phyloP scores from a whole-genome alignment of 2,888 invertebrate genomes.

The Omphaloscelis lunosa region DNA sequence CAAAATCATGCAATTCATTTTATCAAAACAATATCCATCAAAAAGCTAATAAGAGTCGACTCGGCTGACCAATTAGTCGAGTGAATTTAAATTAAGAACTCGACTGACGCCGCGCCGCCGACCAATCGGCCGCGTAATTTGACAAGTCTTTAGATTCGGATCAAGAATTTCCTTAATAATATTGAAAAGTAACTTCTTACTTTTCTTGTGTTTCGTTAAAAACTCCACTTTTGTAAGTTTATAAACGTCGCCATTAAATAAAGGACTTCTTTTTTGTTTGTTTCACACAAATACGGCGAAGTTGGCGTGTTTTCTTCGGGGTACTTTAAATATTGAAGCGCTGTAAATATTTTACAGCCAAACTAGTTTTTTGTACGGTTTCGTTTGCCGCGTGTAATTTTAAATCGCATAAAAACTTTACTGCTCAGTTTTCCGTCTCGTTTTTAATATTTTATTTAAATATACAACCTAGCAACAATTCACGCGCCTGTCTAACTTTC shows the following conservation, averaged over 20 bases:
- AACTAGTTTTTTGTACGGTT: slow-evolving; percentile 49
- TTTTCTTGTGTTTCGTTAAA: slow-evolving; percentile 58
- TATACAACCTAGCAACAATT: not conserved
- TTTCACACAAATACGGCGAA: slow-evolving; percentile 55
- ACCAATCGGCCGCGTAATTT: slow-evolving; percentile 73
- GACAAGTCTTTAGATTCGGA: slow-evolving; percentile 71
- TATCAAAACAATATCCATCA: slow-evolving; percentile 72
- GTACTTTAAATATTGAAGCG: slow-evolving; percentile 62
- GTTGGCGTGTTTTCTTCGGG: slow-evolving; percentile 55
- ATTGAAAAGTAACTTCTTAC: slow-evolving; percentile 54
- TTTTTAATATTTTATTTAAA: slow-evolving; percentile 41
- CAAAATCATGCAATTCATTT: slow-evolving; percentile 63
- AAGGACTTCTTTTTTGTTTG: slow-evolving; percentile 58
- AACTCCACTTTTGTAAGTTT: slow-evolving; percentile 57
- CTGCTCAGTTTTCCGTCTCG: slow-evolving; percentile 29
- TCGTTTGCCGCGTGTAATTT: slow-evolving; percentile 30
- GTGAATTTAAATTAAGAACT: slow-evolving; percentile 76
- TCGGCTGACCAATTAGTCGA: slow-evolving; percentile 72
- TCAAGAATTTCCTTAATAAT: slow-evolving; percentile 63
- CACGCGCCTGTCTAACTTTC: slow-evolving; percentile 3
- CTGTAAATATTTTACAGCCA: slow-evolving; percentile 59
- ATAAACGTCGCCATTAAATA: slow-evolving; percentile 54
- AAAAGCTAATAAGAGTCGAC: slow-evolving; percentile 72
- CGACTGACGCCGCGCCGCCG: slow-evolving; percentile 63
- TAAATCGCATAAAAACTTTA: slow-evolving; percentile 43